Evolutionary conservation across 2,888 invertebrate species (phyloP), one percentile per base, ranked within the genome.

Genomic region (Drosophila villosipedis): DNA sequence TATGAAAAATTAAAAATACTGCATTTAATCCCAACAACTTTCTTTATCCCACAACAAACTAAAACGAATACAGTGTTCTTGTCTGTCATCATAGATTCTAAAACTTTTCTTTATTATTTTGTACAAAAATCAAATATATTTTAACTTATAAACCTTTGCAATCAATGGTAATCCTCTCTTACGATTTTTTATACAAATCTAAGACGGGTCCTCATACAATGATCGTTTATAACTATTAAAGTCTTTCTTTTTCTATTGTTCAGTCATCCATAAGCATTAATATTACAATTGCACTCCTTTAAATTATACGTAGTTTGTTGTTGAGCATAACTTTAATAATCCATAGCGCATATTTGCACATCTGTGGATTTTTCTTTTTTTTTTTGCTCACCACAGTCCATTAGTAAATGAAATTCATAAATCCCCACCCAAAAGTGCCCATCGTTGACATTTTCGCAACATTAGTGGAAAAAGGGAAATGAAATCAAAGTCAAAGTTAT

Each of bases 381-480:
- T 30, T 62, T 76, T 76, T 30, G 72, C 53, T 77, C 54, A 70
- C 84, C 83, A 75, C 77, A 87, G 80, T 91, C 90, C 91, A 91
- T 91, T 91, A 91, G 87, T 67, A 84, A 91, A 91, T 91, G 90
- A 80, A 90, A 90, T 84, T 90, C 81, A 90, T 91, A 90, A 91
- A 83, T 91, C 78, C 75, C 69, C 58, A 64, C 4, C 57, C 57
- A 57, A 14, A 1, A 25, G 31, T 47, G 49, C 33, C 43, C 64
- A 72, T 22, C 67, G 63, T 65, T 50, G 68, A 80, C 76, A 80
- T 73, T 77, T 72, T 83, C 73, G 88, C 80, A 82, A 86, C 83
- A 85, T 88, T 88, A 77, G 80, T 66, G 73, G 64, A 79, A 81
- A 81, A 72, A 69, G 69, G 70, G 77, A 73, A 57, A 78, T 75